Evolutionary conservation across 2,888 invertebrate genomes (phyloP), one percentile per base, ranked within the genome.

Genomic region (Caenorhabditis sp.): DNA sequence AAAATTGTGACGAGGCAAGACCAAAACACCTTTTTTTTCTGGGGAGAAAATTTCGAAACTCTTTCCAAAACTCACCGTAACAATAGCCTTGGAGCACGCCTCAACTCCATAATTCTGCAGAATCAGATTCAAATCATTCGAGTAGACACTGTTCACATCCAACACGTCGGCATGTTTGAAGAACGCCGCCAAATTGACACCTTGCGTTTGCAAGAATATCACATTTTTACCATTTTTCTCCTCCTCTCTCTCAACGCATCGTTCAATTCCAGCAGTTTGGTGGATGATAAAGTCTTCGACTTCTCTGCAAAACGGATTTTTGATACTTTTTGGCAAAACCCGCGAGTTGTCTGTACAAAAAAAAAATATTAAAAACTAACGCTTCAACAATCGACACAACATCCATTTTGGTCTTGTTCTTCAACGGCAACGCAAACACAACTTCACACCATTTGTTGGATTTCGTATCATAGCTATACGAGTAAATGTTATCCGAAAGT

Each of bases 101-200:
- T 99, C 99, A 77, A 99, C 95, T 0, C 99, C 99, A 86, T 95
- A 99, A 49, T 69, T 77, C 12, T 92, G 91, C 0, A 95, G 93
- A 84, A 99, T 92, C 1, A 93, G 92, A 85, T 96, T 94, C 72
- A 99, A 93, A 87, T 97, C 95, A 88, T 99, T 99, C 50, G 93
- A 93, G 89, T 95, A 95, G 31, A 88, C 67, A 19, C 79, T 77
- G 68, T 85, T 85, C 36, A 87, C 81, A 88, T 95, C 92, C 31
- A 97, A 88, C 2, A 94, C 87, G 64, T 93, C 90, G 62, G 92
- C 90, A 88, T 94, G 93, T 83, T 93, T 93, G 84, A 93, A 94
- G 92, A 99, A 93, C 90, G 94, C 94, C 1, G 67, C 67, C 65
- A 97, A 92, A 87, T 97, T 97, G 60, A 97, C 93, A 3, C 97